phyloP scores from a whole-genome alignment of 2,113 vertebrate genomes.

The Rhinopomastus cyanomelas region DNA sequence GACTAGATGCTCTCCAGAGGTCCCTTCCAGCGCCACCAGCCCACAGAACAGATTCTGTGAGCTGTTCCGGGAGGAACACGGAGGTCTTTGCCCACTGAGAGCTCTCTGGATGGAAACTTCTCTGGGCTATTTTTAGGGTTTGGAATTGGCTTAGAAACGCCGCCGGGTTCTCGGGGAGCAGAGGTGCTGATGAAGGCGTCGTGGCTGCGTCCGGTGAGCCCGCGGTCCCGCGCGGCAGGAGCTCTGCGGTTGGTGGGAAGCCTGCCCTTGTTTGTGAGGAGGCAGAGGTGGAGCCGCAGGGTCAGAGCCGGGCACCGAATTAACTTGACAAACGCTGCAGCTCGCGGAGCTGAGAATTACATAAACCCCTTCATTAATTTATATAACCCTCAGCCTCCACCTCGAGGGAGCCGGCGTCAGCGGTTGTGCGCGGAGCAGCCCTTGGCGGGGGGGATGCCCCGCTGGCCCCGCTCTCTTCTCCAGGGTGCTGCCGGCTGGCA shows the following conservation, averaged over 20 bases:
- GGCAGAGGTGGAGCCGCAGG: neutral
- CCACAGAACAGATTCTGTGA: no score
- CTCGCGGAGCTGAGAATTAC: constrained; percentile 4
- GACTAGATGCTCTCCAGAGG: no score
- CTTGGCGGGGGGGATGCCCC: neutral
- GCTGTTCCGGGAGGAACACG: neutral
- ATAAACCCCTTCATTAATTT: constrained; percentile 32
- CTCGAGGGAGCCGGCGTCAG: neutral
- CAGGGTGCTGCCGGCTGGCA: accelerated
- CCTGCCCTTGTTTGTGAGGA: neutral
- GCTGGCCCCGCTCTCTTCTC: accelerated
- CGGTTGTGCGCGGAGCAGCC: neutral
- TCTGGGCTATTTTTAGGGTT: neutral
- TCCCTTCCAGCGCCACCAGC: no score
- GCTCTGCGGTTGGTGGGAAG: neutral
- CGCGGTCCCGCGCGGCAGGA: accelerated
- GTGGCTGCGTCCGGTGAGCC: neutral
- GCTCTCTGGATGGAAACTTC: neutral
- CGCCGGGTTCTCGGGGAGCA: neutral
- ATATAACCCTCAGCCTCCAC: constrained; percentile 9
- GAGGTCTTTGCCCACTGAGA: neutral
- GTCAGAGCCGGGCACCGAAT: constrained; percentile 6
- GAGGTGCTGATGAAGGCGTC: neutral
- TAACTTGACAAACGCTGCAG: neutral
- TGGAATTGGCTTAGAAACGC: accelerated